Base-by-base conservation (phyloP, 2,113 vertebrate genomes). In the Bufo bufo region DNA sequence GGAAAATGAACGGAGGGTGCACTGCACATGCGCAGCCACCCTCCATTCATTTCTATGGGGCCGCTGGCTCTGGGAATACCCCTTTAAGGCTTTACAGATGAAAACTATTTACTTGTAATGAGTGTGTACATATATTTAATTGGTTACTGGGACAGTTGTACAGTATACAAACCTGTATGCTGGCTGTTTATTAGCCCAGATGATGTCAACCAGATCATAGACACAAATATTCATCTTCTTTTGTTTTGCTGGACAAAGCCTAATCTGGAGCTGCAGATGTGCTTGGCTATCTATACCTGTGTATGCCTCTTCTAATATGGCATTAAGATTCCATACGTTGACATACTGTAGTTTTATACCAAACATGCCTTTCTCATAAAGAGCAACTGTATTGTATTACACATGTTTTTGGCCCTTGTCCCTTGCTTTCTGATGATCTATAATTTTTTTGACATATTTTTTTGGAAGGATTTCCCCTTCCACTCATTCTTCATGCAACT, bases 281-380 rank as follows among this genome's bases (percentile, higher is more conserved):
- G 82, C 59, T 77, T 84, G 87, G 80, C 87, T 77, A 75, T 74
- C 43, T 19, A 14, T 54, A 14, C 71, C 47, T 43, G 43, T 9
- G 4, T 65, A 54, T 88, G 80, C 81, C 79, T 87, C 19, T 61
- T 87, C 69, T 82, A 82, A 87, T 87, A 75, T 49, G 54, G 20
- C 66, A 87, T 87, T 47, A 52, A 74, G 16, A 83, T 58, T 77
- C 52, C 52, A 71, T 77, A 71, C 47, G 56, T 75, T 77, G 72
- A 84, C 71, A 77, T 20, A 75, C 8, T 50, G 12, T 47, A 52
- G 58, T 49, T 84, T 88, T 84, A n/a, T 88, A 59, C 47, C 43
- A 49, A 82, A 83, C 87, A 88, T 88, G 87, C 87, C 80, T 84
- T 88, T 88, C 56, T 77, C 71, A 88, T 88, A 84, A 84, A 83